phyloP scores from a whole-genome alignment of 2,888 invertebrate species.

The Aplocera efformata region DNA sequence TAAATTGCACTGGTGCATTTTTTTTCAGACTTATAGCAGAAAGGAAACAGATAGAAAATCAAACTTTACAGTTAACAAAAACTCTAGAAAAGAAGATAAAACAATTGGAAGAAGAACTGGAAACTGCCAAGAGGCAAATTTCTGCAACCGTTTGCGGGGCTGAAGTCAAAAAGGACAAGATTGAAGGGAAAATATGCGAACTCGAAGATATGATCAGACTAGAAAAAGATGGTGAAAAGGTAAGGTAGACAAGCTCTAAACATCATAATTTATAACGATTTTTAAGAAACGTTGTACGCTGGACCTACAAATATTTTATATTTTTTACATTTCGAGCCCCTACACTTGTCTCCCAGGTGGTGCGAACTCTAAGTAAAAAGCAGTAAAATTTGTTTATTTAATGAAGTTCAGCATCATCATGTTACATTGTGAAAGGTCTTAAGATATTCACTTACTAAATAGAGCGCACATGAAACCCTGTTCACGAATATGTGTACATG shows the following conservation, averaged over 20 bases:
- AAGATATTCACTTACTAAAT: too few species aligned
- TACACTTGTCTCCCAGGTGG: too few species aligned
- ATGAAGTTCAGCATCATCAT: too few species aligned
- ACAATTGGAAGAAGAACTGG: conserved; percentile 55
- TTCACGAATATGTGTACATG: too few species aligned
- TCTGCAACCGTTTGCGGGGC: conserved; percentile 44
- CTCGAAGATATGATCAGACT: conserved; percentile 48
- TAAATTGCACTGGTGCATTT: not conserved
- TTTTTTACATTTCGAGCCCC: too few species aligned
- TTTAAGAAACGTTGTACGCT: too few species aligned
- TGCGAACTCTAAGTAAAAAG: too few species aligned
- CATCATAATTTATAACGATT: not conserved
- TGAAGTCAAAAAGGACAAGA: conserved; percentile 48
- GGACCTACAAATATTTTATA: too few species aligned
- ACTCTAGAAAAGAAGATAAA: conserved; percentile 46
- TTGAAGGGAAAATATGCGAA: conserved; percentile 51
- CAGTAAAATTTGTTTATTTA: too few species aligned
- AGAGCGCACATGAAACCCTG: too few species aligned
- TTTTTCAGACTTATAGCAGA: conserved; percentile 56
- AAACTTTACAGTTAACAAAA: conserved; percentile 38
- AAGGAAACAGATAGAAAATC: conserved; percentile 50
- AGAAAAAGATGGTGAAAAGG: conserved; percentile 48
- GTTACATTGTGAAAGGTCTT: too few species aligned
- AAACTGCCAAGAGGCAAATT: conserved; percentile 51
- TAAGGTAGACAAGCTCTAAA: conserved; percentile 27